Conservation (phyloP, 2,797 vertebrate genomes). For the Tragopan temminckii region DNA sequence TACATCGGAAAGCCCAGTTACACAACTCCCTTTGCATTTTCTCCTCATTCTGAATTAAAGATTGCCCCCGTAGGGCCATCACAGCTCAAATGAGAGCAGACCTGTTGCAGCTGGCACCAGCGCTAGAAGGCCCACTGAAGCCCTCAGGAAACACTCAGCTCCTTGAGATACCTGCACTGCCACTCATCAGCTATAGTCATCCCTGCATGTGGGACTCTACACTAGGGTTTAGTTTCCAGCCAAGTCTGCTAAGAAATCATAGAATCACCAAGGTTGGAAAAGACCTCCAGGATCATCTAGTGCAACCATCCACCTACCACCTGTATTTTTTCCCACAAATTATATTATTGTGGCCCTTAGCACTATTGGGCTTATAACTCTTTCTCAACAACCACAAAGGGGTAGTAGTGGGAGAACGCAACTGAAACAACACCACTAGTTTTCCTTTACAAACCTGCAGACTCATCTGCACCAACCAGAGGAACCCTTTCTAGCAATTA, state of each 20-base stretch:
- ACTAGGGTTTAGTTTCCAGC: background rate
- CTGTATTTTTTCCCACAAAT: background rate
- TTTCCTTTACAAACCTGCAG: background rate
- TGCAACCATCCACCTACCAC: too few species aligned
- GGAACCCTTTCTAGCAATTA: background rate
- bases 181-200: background rate
- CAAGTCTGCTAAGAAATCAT: too few species aligned
- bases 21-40: background rate
- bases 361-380: background rate
- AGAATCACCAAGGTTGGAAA: too few species aligned
- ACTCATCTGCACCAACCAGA: background rate
- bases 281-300: too few species aligned
- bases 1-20: background rate
- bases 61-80: background rate
- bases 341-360: background rate
- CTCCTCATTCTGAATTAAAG: background rate
- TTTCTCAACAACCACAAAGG: background rate
- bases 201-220: background rate
- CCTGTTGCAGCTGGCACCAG: background rate
- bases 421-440: background rate
- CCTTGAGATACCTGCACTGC: background rate
- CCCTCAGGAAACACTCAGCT: background rate
- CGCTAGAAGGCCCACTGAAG: accelerated
- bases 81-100: background rate
- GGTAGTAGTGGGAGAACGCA: accelerated